Evolutionary conservation across 2,113 vertebrate species (phyloP), one percentile per base, ranked within the genome.

Genomic region (Plectropomus leopardus): DNA sequence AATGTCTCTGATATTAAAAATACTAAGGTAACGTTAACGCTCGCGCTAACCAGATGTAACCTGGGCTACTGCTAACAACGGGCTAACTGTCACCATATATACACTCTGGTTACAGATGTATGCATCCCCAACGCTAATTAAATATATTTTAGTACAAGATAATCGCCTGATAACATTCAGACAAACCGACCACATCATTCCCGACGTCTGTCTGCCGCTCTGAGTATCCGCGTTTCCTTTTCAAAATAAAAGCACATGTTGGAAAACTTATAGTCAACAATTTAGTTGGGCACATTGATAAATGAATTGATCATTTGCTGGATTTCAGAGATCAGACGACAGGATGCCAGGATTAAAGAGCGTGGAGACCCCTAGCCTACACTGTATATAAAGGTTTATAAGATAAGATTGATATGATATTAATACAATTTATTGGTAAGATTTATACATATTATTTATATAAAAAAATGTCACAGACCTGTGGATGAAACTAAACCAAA

Each of bases 211-310:
- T 3, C n/a, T n/a, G n/a, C n/a, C n/a, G n/a, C 17, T 63, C 17
- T 14, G 32, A 34, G 7, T 5, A 65, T 19, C 34, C 76, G 77
- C 77, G 58, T 16, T 15, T 16, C 0, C 4, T 6, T 82, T 84
- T 86, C 88, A 82, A 53, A 84, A 76, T 72, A 84, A 86, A 83
- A 86, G 61, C 51, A 45, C 28, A 7, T 15, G 0, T 19, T 13
- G 7, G 19, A 11, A 21, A 30, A 4, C 61, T 5, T 8, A 19
- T 13, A 19, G 7, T n/a, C n/a, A 17, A 19, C 23, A 44, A 7
- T 7, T 1, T 21, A 15, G n/a, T n/a, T n/a, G n/a, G n/a, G n/a
- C n/a, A n/a, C n/a, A n/a, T n/a, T n/a, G n/a, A n/a, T n/a, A n/a
- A n/a, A n/a, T n/a, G n/a, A n/a, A n/a, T n/a, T n/a, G n/a, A n/a